Percentiles rank a stretch among this genome's conserved stretches.
Evolutionary conservation across 2,888 invertebrate genomes (phyloP).

Genomic region (Hemaris fuciformis): DNA sequence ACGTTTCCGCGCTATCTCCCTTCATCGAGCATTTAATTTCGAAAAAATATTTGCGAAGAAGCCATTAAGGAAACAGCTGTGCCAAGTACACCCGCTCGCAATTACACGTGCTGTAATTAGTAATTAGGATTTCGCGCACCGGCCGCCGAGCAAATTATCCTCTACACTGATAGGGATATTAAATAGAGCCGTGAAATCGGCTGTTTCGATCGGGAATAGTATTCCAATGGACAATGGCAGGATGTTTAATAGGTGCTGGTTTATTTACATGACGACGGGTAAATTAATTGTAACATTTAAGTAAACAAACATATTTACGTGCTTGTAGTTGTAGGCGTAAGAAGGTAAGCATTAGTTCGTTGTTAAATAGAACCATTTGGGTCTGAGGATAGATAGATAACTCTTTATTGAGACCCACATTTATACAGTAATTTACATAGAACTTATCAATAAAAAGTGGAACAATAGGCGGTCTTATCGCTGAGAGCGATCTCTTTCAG

Average conservation of each 20-base stretch:
- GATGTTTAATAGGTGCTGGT: not conserved
- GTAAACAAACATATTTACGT: no score
- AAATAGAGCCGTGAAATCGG: not conserved
- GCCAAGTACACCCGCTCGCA: slow-evolving; percentile 1
- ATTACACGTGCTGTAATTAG: slow-evolving; percentile 23
- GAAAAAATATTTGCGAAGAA: slow-evolving; percentile 7
- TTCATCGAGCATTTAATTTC: slow-evolving; percentile 13
- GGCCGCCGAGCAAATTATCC: slow-evolving; percentile 22
- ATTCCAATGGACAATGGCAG: no score
- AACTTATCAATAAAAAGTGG: no score
- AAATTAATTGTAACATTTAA: no score
- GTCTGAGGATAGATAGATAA: no score
- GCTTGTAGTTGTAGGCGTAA: no score
- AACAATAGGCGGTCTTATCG: no score
- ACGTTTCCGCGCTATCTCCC: not conserved
- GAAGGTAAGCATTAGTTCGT: no score
- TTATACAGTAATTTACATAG: no score
- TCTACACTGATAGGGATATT: slow-evolving; percentile 18
- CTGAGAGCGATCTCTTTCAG: no score
- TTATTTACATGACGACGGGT: not conserved
- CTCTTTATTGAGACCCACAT: no score
- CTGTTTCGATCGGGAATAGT: slow-evolving; percentile 22
- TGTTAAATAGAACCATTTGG: no score
- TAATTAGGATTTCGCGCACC: slow-evolving; percentile 33
- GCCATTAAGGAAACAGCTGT: slow-evolving; percentile 3